A percentile compares a stretch with the other conserved stretches of the same genome.
Evolutionary conservation across 2,797 vertebrate genomes (phyloP).

Genomic region (Enteromius mattozi): DNA sequence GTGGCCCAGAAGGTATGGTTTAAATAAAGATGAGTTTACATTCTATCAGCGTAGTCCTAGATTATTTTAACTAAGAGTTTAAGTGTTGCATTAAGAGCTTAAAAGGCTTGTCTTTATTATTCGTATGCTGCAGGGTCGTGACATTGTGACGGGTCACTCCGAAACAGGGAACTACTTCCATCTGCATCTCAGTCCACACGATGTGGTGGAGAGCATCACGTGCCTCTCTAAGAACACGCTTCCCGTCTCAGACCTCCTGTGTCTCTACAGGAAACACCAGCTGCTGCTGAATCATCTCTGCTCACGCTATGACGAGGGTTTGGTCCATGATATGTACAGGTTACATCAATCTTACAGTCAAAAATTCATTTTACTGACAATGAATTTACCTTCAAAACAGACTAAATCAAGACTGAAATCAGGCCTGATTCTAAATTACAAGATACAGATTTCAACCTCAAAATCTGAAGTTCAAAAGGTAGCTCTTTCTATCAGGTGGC

Average conservation of each 20-base stretch:
- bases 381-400: not conserved
- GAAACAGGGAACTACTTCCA: slow-evolving; percentile 86
- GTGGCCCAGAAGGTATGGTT: slow-evolving; percentile 72
- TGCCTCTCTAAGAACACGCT: slow-evolving; percentile 85
- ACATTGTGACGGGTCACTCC: slow-evolving; percentile 80
- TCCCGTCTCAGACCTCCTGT: slow-evolving; percentile 85
- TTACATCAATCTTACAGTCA: slow-evolving; percentile 56
- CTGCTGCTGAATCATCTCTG: slow-evolving; percentile 86
- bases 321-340: slow-evolving; percentile 90
- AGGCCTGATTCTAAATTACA: not conserved
- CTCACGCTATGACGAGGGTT: slow-evolving; percentile 72
- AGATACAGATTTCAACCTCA: not conserved
- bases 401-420: not conserved
- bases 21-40: not conserved
- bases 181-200: slow-evolving; percentile 78
- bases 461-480: not conserved
- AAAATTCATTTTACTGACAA: not conserved
- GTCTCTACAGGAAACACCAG: slow-evolving; percentile 88
- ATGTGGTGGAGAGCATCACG: slow-evolving; percentile 84
- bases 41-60: not conserved
- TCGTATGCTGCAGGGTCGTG: slow-evolving; percentile 73
- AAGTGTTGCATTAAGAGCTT: not conserved
- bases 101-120: not conserved
- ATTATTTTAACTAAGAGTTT: not conserved
- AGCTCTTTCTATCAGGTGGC: too few species aligned